Conservation (phyloP, 2,888 invertebrate genomes). For the Masnerella sp. region DNA sequence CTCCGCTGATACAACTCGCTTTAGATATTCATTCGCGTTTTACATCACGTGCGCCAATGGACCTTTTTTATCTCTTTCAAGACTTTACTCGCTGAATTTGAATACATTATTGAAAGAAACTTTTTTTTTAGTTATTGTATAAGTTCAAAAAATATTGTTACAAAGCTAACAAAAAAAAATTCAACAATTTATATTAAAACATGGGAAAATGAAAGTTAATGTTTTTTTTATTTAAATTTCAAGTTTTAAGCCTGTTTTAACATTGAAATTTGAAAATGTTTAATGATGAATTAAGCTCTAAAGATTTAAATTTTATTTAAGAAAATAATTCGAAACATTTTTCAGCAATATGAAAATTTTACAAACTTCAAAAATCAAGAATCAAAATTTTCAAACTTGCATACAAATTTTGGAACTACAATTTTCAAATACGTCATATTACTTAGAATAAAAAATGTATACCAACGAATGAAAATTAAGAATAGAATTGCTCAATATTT, state of each 20-base stretch:
- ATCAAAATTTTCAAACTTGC: too few species aligned
- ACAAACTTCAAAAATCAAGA: too few species aligned
- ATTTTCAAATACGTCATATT: too few species aligned
- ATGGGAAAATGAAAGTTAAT: background rate
- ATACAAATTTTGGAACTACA: too few species aligned
- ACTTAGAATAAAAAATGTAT: too few species aligned
- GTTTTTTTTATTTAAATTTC: background rate
- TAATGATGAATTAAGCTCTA: too few species aligned
- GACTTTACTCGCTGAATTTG: constrained; percentile 9
- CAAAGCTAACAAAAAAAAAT: background rate
- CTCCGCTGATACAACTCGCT: constrained; percentile 44
- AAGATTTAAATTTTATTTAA: too few species aligned
- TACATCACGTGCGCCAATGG: constrained; percentile 28
- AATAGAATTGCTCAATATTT: constrained; percentile 25
- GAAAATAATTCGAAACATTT: background rate
- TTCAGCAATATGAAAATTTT: background rate
- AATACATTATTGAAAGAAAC: constrained; percentile 19
- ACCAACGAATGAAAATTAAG: too few species aligned
- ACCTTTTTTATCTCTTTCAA: constrained; percentile 33
- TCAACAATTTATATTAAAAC: constrained; percentile 2
- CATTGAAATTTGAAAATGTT: background rate
- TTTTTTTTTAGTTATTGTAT: too few species aligned
- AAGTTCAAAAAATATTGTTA: too few species aligned
- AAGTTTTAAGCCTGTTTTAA: background rate
- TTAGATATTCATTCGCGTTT: constrained; percentile 51